Evolutionary conservation across 2,797 vertebrate species (phyloP), one percentile per base, ranked within the genome.

Genomic region (Tenualosa ilisha): DNA sequence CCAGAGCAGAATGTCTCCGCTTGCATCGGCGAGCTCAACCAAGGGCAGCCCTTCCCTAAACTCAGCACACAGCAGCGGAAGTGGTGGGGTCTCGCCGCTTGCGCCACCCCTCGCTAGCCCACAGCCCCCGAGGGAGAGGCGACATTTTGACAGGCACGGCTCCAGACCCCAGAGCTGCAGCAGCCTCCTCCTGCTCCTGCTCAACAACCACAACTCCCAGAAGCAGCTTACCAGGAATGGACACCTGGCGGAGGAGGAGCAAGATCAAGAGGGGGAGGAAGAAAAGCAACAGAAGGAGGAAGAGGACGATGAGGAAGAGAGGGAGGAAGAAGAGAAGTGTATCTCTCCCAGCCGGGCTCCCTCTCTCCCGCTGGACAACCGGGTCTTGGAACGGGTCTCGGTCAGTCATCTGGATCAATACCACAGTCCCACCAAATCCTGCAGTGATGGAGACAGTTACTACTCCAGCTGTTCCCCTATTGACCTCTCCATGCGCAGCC

Each of bases 401-500:
- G 8, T 51, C 50, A 51, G 9, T 22, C 54, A 22, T 1, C 6
- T 37, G 0, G 37, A 75, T 13, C 37, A 31, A 13, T 75, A 99
- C 89, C 96, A 97, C 87, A 98, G 97, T 90, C 95, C 97, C 72
- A 96, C 97, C 82, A 97, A 97, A 94, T 98, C 98, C 87, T 98
- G 97, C 93, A 99, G 97, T 51, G 97, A 98, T 81, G 97, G 97
- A 7, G 98, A 99, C 91, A 99, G 98, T 88, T 97, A 95, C 83
- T 97, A 98, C 91, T 99, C 98, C 61, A 98, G 97, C 90, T 98
- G 97, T 91, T 97, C 97, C 81, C 98, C 98, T 81, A 99, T 99
- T 89, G 98, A 99, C 92, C 95, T 99, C 15, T 99, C 98, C n/a
- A 96, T 98, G 89, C 98, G 97, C 93, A 96, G 95, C 50, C 50